Base-by-base conservation (phyloP, 1,140 invertebrate species). In the Drosophila quadrilineata region DNA sequence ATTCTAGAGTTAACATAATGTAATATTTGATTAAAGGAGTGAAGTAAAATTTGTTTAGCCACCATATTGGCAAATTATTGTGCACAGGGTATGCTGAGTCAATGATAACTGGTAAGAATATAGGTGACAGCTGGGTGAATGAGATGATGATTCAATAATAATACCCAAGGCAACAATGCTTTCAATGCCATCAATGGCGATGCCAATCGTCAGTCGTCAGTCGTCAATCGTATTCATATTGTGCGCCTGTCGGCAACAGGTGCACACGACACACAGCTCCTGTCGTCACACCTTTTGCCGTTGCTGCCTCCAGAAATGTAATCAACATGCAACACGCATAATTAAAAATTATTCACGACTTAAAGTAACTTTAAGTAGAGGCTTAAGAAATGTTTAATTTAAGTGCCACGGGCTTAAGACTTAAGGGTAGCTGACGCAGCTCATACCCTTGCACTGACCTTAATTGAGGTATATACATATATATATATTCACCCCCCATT, bases 121-220 rank as follows among this genome's bases (percentile, higher is more conserved):
- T 60, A 48, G 69, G 35, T 33, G 53, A 40, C 79, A 84, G 79
- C 69, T 84, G 77, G 58, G 49, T 31, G 28, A 59, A 49, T 31
- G 28, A 59, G 63, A 64, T 74, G 52, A 58, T 58, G 68, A 85
- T 85, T 84, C 60, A 85, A 84, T 84, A 77, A 73, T 45, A 29
- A 74, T 45, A 17, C 12, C 58, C 35, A 21, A 21, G 16, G 33
- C 62, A 76, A 26, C 56, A 48, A 12, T 26, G 28, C 31, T 49
- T 4, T n/a, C 53, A 33, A 56, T 24, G 38, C 17, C n/a, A 43
- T 24, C 24, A 31, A 31, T 31, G 2, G 4, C 40, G 6, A 22
- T 22, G 40, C 12, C 40, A 43, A 46, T 29, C n/a, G 26, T 24
- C n/a, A n/a, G n/a, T n/a, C n/a, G n/a, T n/a, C n/a, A n/a, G 33